A percentile compares a stretch with the other conserved stretches of the same genome.
These are phyloP conservation scores for Bujurquina vittata DNA, from an alignment of 2,113 vertebrate species.

Conservation along the genomic window DNA sequence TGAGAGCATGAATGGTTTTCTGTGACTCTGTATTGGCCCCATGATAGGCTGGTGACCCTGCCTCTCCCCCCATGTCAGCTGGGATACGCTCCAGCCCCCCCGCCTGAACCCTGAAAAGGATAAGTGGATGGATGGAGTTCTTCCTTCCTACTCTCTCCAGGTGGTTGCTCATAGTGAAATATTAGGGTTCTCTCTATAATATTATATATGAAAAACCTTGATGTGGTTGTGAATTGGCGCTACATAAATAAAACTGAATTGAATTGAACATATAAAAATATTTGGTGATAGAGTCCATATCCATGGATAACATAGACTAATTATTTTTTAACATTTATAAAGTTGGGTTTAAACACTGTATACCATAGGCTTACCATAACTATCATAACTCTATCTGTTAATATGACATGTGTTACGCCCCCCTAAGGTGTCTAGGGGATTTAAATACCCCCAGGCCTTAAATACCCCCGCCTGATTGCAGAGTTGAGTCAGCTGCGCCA, in stretches of 20 bases:
- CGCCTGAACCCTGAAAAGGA: too few relatives aligned
- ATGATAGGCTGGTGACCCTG: too few relatives aligned
- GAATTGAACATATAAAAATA: not conserved
- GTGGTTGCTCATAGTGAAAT: not conserved
- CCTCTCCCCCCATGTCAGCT: too few relatives aligned
- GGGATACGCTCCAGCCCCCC: too few relatives aligned
- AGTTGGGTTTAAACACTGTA: too few relatives aligned
- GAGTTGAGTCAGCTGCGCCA: too few relatives aligned
- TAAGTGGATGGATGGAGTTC: not conserved
- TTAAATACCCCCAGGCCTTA: too few relatives aligned
- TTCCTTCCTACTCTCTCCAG: not conserved
- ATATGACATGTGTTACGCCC: too few relatives aligned
- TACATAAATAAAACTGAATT: not conserved
- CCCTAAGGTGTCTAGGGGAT: too few relatives aligned
- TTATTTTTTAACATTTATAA: not conserved
- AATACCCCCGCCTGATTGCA: too few relatives aligned
- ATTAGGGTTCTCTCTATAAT: not conserved
- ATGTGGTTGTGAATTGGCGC: not conserved
- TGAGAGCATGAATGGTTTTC: too few relatives aligned
- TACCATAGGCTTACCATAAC: not conserved
- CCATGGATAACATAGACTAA: not conserved
- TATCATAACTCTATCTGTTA: fast-evolving
- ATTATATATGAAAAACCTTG: not conserved
- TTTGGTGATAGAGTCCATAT: not conserved
- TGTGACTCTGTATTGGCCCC: too few relatives aligned